Percentiles rank a stretch among this genome's conserved stretches.
These are phyloP conservation scores for Galeopterus variegatus DNA, from an alignment of 2,113 vertebrate species.

Conservation along the genomic window DNA sequence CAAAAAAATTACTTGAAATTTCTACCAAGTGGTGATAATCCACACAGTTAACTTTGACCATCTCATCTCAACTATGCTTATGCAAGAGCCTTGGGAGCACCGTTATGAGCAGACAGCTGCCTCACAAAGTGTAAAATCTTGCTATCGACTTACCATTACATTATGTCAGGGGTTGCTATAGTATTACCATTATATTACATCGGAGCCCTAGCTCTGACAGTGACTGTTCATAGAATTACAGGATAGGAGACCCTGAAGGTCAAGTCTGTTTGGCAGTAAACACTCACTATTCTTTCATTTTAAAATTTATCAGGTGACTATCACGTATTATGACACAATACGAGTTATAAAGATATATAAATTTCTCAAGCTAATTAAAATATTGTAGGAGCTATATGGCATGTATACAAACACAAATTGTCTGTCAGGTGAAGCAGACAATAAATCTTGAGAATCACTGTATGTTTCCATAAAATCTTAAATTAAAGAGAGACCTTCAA, in stretches of 20 bases:
- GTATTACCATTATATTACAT: not conserved
- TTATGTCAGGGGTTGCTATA: not conserved
- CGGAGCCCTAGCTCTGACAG: not conserved
- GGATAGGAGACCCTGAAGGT: not conserved
- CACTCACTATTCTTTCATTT: not conserved
- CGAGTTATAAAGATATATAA: not conserved
- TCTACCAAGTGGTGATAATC: not conserved
- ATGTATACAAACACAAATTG: not conserved
- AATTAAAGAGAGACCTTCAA: not conserved
- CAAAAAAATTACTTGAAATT: not conserved
- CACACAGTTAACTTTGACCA: not conserved
- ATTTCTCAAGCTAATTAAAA: slow-evolving; percentile 45
- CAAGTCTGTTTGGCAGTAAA: not conserved
- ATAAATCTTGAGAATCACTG: slow-evolving; percentile 17
- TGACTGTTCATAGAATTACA: not conserved
- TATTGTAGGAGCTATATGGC: not conserved
- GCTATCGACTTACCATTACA: not conserved
- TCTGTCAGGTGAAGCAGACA: not conserved
- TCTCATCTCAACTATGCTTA: not conserved
- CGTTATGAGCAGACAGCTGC: accelerated
- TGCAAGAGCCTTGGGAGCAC: not conserved
- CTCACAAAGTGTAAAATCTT: not conserved
- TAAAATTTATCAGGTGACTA: not conserved
- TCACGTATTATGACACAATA: not conserved
- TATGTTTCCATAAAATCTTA: slow-evolving; percentile 3